Base-by-base conservation (phyloP, 2,113 vertebrate genomes). In the Platanista minor region DNA sequence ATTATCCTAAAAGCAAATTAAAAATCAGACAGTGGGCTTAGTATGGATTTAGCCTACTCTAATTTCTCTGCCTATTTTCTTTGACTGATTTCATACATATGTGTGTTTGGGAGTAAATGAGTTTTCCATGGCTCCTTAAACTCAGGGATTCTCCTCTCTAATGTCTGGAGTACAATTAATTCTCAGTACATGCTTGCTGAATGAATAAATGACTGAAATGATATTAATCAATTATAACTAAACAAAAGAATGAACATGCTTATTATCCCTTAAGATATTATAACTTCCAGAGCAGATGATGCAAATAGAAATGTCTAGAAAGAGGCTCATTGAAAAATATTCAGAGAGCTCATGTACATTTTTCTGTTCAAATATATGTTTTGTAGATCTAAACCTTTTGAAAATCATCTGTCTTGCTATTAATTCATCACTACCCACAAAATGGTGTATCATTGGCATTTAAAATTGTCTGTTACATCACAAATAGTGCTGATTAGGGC, bases 1-100 rank as follows among this genome's bases (percentile, higher is more conserved):
- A 43, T 67, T 84, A 85, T 86, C 85, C 69, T 96, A 62, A 87
- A 82, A 93, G 75, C 59, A 95, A 74, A 75, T 90, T 84, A 43
- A 96, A 96, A 92, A 90, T 75, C 71, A 36, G 78, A 64, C 6
- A 7, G 52, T 89, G 96, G n/a, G 10, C 27, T 82, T 87, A 43
- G 72, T 78, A 54, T 31, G 67, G 57, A 74, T 77, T 86, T 91
- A 41, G 54, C 33, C 36, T 72, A 75, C 21, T 54, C 27, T 78
- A 67, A 84, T 81, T 87, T 84, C 36, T 52, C 36, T 88, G 11
- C 43, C 25, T 61, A 10, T 90, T 96, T 94, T 81, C 54, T 91
- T 77, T 61, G 43, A 78, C 49, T 33, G 23, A 67, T 85, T 92
- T 94, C 33, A 8, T 94, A 8, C 64, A 41, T 87, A 39, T 54